These are phyloP conservation scores for Ischnura elegans DNA, from an alignment of 2,888 invertebrate genomes.

Conservation along the genomic window DNA sequence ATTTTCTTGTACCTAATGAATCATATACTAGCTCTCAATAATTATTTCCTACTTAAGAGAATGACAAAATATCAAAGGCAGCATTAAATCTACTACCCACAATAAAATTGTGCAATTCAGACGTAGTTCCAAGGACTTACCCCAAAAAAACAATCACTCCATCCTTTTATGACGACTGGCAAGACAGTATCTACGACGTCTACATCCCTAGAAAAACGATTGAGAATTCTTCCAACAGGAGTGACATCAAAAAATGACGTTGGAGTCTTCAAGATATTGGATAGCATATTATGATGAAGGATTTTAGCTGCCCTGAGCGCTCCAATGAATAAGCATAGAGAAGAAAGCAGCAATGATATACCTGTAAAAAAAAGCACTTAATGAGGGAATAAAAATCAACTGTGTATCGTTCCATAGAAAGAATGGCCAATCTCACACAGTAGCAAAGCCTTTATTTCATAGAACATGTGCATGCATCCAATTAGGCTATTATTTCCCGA, in stretches of 20 bases:
- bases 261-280: conserved; percentile 74
- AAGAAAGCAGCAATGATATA: conserved; percentile 74
- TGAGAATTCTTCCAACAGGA: conserved; percentile 77
- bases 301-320: conserved; percentile 72
- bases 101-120: no score
- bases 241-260: conserved; percentile 77
- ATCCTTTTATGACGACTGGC: conserved; percentile 75
- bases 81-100: no score
- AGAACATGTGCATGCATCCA: no score
- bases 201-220: conserved; percentile 77
- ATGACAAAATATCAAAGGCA: no score
- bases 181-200: conserved; percentile 76
- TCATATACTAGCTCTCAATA: no score
- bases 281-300: conserved; percentile 74
- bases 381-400: no score
- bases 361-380: conserved; percentile 75
- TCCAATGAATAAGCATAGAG: conserved; percentile 77
- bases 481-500: no score
- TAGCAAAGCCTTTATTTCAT: no score
- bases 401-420: no score
- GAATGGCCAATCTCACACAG: no score
- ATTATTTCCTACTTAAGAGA: no score
- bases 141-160: conserved; percentile 78
- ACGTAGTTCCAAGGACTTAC: conserved; percentile 75
- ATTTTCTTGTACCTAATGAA: no score